Base-by-base conservation (phyloP, 2,797 vertebrate genomes). In the Mastacembelus armatus region DNA sequence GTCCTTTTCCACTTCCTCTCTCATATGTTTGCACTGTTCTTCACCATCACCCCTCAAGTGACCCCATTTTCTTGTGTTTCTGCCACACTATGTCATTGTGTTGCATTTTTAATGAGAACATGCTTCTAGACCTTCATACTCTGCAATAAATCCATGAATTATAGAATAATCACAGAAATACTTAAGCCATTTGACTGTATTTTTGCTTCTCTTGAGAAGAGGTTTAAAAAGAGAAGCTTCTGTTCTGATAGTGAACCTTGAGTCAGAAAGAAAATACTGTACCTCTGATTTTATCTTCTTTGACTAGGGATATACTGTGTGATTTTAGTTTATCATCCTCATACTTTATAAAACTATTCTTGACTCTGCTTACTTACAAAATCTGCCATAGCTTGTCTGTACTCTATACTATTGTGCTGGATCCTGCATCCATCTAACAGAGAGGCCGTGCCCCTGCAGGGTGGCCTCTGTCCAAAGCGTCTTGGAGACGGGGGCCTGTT, bases 91-190 rank as follows among this genome's bases (percentile, higher is more conserved):
- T 56, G 51, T 85, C 58, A 80, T 30, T 24, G 18, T 65, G 19
- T 50, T 86, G 62, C 88, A 89, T 83, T 76, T 88, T 89, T 91
- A 69, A 92, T 86, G 50, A 55, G 33, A 62, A 66, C 66, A 84
- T 72, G 70, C 78, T 85, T 81, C 67, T 54, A 82, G 76, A 86
- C 49, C 69, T 72, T 75, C 74, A 74, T 77, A 73, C 73, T 76
- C 74, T 75, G 72, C 72, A 80, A 77, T 71, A 83, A 56, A 80
- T 58, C 51, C 60, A 91, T 91, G 60, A 90, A 90, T 89, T 85
- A 89, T 88, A 81, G 66, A 91, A 75, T 62, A 80, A 83, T 74
- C 54, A 60, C 62, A 78, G 84, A 84, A 77, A 83, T 84, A 71
- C 55, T 48, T 18, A 49, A 63, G 64, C 60, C 65, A 59, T 75